phyloP scores from a whole-genome alignment of 1,140 invertebrate genomes.

The Aphelenchoides fujianensis region DNA sequence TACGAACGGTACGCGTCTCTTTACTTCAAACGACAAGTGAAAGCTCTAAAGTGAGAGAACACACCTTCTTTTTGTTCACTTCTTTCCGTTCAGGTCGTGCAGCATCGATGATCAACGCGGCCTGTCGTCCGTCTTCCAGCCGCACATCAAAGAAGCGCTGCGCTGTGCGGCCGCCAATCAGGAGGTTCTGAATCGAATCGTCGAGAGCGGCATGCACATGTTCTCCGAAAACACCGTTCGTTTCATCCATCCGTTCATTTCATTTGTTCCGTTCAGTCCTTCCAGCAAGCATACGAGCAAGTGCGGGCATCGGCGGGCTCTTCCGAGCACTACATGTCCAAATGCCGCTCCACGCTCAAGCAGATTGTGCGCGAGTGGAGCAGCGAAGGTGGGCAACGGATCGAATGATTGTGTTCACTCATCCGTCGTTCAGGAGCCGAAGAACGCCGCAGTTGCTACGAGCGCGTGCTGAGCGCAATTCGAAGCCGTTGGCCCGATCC shows the following conservation, averaged over 20 bases:
- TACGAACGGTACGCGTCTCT: not conserved
- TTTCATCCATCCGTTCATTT: not conserved
- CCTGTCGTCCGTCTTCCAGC: not conserved
- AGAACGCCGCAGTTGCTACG: conserved; percentile 83
- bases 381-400: conserved; percentile 70
- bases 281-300: not conserved
- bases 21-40: conserved; percentile 9
- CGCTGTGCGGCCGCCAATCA: conserved; percentile 8
- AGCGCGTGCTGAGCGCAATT: conserved; percentile 76
- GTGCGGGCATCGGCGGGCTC: not conserved
- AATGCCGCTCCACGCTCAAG: conserved; percentile 86
- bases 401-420: too few relatives aligned
- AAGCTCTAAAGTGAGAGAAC: conserved; percentile 17
- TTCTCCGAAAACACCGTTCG: not conserved
- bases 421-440: too few relatives aligned
- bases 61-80: not conserved
- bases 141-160: conserved; percentile 14
- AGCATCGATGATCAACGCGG: not conserved
- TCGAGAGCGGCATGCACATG: conserved; percentile 12
- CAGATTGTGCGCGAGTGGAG: conserved; percentile 95
- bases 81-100: not conserved
- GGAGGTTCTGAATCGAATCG: conserved; percentile 3
- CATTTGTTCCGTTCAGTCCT: not conserved
- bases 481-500: conserved; percentile 70
- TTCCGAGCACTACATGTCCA: conserved; percentile 68